These are phyloP conservation scores for Agapornis canus DNA, from an alignment of 2,797 vertebrate species.

Conservation along the genomic window DNA sequence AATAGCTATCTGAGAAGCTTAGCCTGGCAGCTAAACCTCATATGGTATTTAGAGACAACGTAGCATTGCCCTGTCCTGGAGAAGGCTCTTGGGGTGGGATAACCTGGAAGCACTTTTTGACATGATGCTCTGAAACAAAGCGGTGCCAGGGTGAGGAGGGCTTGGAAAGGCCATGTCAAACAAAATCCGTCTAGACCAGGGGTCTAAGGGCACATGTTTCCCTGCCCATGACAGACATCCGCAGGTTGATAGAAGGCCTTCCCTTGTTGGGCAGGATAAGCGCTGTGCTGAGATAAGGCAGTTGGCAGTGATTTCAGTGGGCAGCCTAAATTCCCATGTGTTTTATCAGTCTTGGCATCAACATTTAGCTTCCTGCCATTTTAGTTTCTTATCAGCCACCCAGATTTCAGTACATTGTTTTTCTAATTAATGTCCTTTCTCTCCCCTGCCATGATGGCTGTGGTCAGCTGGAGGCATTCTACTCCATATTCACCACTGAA, in stretches of 20 bases:
- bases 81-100: not conserved
- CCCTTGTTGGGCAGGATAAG: conserved; percentile 40
- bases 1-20: not conserved
- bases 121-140: rapidly evolving
- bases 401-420: conserved; percentile 38
- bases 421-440: conserved; percentile 57
- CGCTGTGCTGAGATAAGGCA: conserved; percentile 56
- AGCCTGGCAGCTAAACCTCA: not conserved
- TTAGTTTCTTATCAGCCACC: conserved; percentile 33
- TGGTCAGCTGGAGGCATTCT: conserved; percentile 92
- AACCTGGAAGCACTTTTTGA: not conserved
- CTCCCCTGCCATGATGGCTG: conserved; percentile 9
- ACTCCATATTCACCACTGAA: conserved; percentile 98
- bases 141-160: not conserved
- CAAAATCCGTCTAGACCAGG: not conserved
- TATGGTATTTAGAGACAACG: not conserved
- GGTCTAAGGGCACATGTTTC: not conserved
- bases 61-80: not conserved
- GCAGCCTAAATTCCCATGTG: conserved; percentile 65
- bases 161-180: not conserved
- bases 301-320: conserved; percentile 67
- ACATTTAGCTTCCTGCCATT: conserved; percentile 40
- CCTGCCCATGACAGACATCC: not conserved
- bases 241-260: not conserved
- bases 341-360: conserved; percentile 45